Base-by-base conservation (phyloP, 2,797 vertebrate species). In the Columba guinea region DNA sequence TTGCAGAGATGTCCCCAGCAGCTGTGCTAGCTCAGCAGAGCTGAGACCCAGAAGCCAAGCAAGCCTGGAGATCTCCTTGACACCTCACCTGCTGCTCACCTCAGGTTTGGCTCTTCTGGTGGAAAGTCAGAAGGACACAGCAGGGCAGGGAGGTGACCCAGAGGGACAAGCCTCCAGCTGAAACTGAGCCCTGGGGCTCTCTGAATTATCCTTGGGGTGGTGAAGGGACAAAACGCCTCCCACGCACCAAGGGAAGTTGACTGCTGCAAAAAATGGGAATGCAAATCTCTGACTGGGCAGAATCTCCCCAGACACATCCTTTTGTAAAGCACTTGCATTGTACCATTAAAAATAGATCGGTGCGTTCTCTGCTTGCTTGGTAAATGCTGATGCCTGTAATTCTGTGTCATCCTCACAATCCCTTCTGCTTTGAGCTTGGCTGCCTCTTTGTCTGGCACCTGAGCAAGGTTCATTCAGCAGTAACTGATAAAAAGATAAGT, bases 381-480 rank as follows among this genome's bases (percentile, higher is more conserved):
- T 80, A 93, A 96, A 93, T 90, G 91, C 89, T 96, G 94, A 92
- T 94, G 88, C 76, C 68, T 94, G 81, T 92, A 89, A 79, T 93
- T 96, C 77, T 87, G 64, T 91, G 91, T 95, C 93, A 93, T 84
- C 88, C 80, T 94, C 44, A 1, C 95, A 96, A 88, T 94, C 93
- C 86, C 58, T 85, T 93, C 94, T 90, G 86, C 94, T 94, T 68
- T 71, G 84, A 94, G 92, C 78, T 92, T 58, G 89, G 70, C 89
- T 90, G 59, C 85, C 91, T 95, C 94, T 87, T 96, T 97, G 90
- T 96, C 80, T 96, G 94, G 88, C 95, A 95, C 95, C 94, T 96
- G 94, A 74, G 86, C 90, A 86, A 95, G 87, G 95, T 96, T 97
- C 94, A 84, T 93, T 95, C 95, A 96, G 79, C 74, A 92, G 77